phyloP scores from a whole-genome alignment of 2,888 invertebrate genomes.

The Troides aeacus region DNA sequence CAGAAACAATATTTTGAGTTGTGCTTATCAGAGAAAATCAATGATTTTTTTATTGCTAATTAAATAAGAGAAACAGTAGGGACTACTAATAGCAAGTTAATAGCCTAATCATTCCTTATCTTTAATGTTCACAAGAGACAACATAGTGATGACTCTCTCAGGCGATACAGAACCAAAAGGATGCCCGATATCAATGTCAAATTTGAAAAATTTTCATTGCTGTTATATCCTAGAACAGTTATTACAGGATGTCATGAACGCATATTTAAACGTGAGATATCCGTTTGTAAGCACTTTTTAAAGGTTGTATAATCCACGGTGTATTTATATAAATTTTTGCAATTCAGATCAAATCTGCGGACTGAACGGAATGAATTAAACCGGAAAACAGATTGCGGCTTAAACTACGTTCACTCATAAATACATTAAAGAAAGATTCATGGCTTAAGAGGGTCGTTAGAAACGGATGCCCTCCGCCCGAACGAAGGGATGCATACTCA shows the following conservation, averaged over 20 bases:
- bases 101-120: too few species aligned
- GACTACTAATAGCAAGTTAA: too few species aligned
- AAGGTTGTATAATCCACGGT: background rate
- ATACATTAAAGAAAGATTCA: constrained; percentile 63
- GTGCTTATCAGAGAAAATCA: too few species aligned
- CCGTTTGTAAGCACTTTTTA: background rate
- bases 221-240: too few species aligned
- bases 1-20: too few species aligned
- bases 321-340: constrained; percentile 1
- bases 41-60: too few species aligned
- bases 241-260: background rate
- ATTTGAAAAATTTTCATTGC: too few species aligned
- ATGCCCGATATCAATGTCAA: too few species aligned
- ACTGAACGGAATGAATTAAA: constrained; percentile 19
- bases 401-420: constrained; percentile 54
- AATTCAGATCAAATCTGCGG: constrained; percentile 1
- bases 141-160: too few species aligned
- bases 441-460: constrained; percentile 38
- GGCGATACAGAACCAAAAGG: too few species aligned
- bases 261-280: background rate
- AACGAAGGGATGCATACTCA: constrained; percentile 21
- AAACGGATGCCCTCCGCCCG: constrained; percentile 19
- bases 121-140: too few species aligned
- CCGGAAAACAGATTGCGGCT: constrained; percentile 50
- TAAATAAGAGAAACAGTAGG: too few species aligned